phyloP scores from a whole-genome alignment of 1,140 invertebrate species.

The Polyergus mexicanus region DNA sequence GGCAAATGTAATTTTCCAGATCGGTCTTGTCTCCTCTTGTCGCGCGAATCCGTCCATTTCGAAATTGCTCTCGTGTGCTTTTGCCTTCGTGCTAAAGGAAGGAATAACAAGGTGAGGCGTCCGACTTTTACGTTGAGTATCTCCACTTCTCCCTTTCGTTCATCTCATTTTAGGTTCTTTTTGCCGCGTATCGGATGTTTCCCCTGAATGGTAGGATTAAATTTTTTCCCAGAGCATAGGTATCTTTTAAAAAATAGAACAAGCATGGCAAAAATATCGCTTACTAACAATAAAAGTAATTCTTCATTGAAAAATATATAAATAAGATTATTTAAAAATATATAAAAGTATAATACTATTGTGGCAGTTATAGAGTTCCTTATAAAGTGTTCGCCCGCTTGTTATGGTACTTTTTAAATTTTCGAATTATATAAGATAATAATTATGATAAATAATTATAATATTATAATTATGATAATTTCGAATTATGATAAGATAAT shows the following conservation, averaged over 20 bases:
- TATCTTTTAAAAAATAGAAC: neutral
- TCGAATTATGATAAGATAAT: neutral
- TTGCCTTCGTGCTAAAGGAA: constrained; percentile 21
- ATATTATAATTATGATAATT: too few species aligned
- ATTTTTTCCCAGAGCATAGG: neutral
- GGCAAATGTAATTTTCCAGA: constrained; percentile 71
- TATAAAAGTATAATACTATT: too few species aligned
- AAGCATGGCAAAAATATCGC: neutral
- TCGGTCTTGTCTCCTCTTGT: constrained; percentile 33
- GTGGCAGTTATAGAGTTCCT: neutral
- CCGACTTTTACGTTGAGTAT: constrained; percentile 20
- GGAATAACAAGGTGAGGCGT: constrained; percentile 60
- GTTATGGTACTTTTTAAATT: neutral
- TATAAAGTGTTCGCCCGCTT: neutral
- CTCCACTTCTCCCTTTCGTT: neutral
- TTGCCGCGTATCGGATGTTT: neutral
- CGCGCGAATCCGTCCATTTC: constrained; percentile 66
- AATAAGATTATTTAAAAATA: neutral
- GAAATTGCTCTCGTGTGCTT: constrained; percentile 68
- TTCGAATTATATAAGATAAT: neutral
- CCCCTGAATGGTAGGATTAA: neutral
- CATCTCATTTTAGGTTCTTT: neutral
- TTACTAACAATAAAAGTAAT: neutral
- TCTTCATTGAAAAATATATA: neutral
- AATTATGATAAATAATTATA: too few species aligned